Base-by-base conservation (phyloP, 2,888 invertebrate genomes). In the Drosophila antonietae region DNA sequence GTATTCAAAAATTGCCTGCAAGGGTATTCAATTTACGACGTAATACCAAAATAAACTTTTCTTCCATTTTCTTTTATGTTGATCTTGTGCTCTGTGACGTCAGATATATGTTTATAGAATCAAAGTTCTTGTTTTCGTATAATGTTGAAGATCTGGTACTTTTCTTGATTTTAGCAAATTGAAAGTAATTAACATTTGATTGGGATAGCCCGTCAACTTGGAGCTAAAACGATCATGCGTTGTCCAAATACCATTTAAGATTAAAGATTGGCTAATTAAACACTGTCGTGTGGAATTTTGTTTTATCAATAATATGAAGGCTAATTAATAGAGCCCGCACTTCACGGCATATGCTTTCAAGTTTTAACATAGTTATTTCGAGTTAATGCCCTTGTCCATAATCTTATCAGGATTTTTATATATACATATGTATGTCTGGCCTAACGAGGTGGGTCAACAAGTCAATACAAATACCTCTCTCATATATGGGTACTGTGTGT, bases 391-490 rank as follows among this genome's bases (percentile, higher is more conserved):
- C 55, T 67, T 74, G 63, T 69, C 58, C 20, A 37, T 64, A 68
- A 78, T 78, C 83, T 86, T 83, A 83, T 83, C 82, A 49, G 56
- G 3, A 20, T 51, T 35, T 33, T 2, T 39, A 10, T 43, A 28
- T 7, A n/a, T 31, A 10, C 28, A 15, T 39, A 23, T 10, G 15
- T 6, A 15, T 31, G 56, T 8, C 23, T 59, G 60, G 75, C 62
- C 73, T 82, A 81, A 81, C 71, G 53, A 61, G 73, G 31, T 73
- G 69, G 81, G 85, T 82, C 81, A 85, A 81, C 85, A 79, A 81
- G 47, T 58, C 70, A 53, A 70, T 61, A 69, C 63, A 62, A 56
- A 72, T 72, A 60, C 20, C 59, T 18, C 35, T 52, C 43, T 68
- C 52, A 73, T 63, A 59, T 31, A 10, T n/a, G 59, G 39, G 56